Evolutionary conservation across 2,797 vertebrate genomes (phyloP), one percentile per base, ranked within the genome.

Genomic region (Sebastiscus albofasciatus): DNA sequence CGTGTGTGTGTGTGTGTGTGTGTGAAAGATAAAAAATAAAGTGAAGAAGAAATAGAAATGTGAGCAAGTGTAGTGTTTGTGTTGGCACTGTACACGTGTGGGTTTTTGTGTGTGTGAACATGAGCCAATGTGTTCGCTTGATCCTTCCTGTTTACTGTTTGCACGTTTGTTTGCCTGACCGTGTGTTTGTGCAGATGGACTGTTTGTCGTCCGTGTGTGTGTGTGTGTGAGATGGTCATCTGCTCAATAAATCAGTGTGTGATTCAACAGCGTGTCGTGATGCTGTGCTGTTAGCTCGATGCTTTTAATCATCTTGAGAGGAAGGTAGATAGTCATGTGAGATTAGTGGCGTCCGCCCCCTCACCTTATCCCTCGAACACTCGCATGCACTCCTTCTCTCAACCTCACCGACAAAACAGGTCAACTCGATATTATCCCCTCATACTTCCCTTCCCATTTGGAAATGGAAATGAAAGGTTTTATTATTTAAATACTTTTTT

Each of bases 251-350:
- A 85, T 86, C 81, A 79, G 76, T 39, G 22, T 77, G 79, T 85
- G 89, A 88, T 92, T 90, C 83, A 82, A 62, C 27, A 33, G 64
- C 26, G 80, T 86, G 85, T 85, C 54, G 76, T 87, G 87, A 91
- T 72, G 87, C 72, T 88, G 39, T 7, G 55, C 81, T 34, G 68
- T 89, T 86, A 83, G 89, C 81, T 86, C 46, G 0, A 54, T 79
- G 84, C 84, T 86, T 92, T 89, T 90, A 90, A 92, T 92, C 91
- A 90, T 91, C 82, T 87, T 79, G 87, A 89, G 77, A 91, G 90
- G 77, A 85, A 85, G 78, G 79, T 84, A 79, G 79, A 81, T 71
- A 27, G 77, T 76, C 58, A 62, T 80, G 79, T 72, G 59, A 83
- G 90, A 87, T 90, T 85, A 89, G 82, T 24, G 49, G 34, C 6